phyloP scores from a whole-genome alignment of 2,113 vertebrate genomes.

The Sterrhoptilus dennistouni region DNA sequence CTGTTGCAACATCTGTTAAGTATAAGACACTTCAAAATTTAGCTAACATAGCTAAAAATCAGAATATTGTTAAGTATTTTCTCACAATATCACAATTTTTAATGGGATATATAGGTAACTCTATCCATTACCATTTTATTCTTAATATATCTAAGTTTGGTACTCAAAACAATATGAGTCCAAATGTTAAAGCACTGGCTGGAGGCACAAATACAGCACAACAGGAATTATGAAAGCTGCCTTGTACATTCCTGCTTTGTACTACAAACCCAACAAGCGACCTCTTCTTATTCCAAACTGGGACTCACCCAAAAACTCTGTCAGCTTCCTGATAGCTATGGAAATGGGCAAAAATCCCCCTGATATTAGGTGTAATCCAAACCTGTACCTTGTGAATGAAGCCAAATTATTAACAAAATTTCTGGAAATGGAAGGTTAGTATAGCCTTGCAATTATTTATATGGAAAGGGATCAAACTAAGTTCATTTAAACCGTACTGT shows the following conservation, averaged over 20 bases:
- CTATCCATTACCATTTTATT: slow-evolving; percentile 20
- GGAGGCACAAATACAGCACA: slow-evolving; percentile 63
- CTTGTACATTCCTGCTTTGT: slow-evolving; percentile 28
- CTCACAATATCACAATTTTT: slow-evolving; percentile 6
- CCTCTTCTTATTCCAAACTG: background rate
- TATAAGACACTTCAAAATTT: slow-evolving; percentile 9
- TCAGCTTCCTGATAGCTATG: background rate
- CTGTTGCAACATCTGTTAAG: slow-evolving; percentile 24
- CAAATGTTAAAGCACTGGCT: slow-evolving; percentile 61
- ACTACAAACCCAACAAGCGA: background rate
- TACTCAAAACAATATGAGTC: slow-evolving; percentile 60
- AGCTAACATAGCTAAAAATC: slow-evolving; percentile 50
- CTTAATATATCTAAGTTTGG: slow-evolving; percentile 35
- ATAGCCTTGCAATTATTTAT: background rate
- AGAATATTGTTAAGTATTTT: slow-evolving; percentile 44
- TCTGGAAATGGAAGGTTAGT: background rate
- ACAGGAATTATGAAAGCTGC: slow-evolving; percentile 41
- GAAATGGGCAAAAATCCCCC: background rate
- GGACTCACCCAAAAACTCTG: background rate
- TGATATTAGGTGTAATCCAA: background rate
- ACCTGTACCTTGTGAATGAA: background rate
- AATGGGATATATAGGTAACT: slow-evolving; percentile 11
- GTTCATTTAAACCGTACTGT: background rate
- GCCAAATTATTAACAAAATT: background rate
- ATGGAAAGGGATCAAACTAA: background rate